Conservation (phyloP, 1,140 invertebrate genomes). For the Cardiocondyla obscurior region DNA sequence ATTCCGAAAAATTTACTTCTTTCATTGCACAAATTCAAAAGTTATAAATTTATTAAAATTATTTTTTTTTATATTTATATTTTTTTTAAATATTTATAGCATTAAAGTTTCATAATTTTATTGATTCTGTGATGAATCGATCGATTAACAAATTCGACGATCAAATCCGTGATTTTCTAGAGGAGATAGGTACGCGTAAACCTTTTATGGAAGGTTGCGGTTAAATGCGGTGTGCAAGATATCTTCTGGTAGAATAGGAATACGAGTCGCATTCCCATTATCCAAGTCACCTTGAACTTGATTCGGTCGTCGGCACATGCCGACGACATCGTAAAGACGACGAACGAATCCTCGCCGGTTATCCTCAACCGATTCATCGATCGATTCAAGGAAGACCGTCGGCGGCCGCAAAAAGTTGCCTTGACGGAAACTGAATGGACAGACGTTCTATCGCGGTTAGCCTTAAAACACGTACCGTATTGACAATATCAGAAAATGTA, state of each 20-base stretch:
- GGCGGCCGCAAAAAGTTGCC: conserved; percentile 19
- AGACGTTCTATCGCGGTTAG: not conserved
- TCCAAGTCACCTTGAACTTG: conserved; percentile 74
- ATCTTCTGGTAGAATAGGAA: conserved; percentile 63
- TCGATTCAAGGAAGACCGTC: conserved; percentile 3
- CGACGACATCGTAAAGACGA: conserved; percentile 26
- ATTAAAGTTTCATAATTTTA: not conserved
- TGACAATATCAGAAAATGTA: not conserved
- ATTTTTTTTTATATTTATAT: no score
- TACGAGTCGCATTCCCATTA: conserved; percentile 67
- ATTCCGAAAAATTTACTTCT: not conserved
- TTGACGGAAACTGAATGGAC: conserved; percentile 19
- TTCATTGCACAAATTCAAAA: not conserved
- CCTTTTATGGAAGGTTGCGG: conserved; percentile 74
- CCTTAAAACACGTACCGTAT: not conserved
- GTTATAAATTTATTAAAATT: no score
- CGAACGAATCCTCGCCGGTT: not conserved
- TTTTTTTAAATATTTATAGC: not conserved
- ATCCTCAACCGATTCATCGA: conserved; percentile 19
- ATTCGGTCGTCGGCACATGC: conserved; percentile 59
- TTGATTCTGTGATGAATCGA: conserved; percentile 56
- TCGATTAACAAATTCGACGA: conserved; percentile 61
- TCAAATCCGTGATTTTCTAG: conserved; percentile 54
- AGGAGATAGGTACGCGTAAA: conserved; percentile 59
- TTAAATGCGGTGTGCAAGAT: conserved; percentile 61